A percentile compares a stretch with the other conserved stretches of the same genome.
phyloP scores from a whole-genome alignment of 2,888 invertebrate genomes.

The Napeogenes sylphis region DNA sequence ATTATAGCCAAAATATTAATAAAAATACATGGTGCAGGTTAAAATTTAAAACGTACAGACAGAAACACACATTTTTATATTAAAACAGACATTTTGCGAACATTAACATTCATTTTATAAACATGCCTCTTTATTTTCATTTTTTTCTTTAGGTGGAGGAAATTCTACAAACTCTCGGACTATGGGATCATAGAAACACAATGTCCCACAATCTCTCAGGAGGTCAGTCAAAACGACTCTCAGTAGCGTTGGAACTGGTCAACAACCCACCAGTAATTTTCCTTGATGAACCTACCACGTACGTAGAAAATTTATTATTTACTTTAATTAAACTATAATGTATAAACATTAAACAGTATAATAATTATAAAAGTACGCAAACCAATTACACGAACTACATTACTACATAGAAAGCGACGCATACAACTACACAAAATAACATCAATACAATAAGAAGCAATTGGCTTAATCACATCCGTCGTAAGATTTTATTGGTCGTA shows the following conservation, averaged over 20 bases:
- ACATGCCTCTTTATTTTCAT: too few relatives aligned
- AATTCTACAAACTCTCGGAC: slow-evolving; percentile 83
- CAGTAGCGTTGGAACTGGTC: slow-evolving; percentile 86
- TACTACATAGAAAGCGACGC: slow-evolving; percentile 1
- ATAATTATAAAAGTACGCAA: too few relatives aligned
- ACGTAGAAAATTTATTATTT: slow-evolving; percentile 43
- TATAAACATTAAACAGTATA: too few relatives aligned
- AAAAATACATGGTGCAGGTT: too few relatives aligned
- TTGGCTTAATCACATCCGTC: slow-evolving; percentile 52
- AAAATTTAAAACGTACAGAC: too few relatives aligned
- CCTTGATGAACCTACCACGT: slow-evolving; percentile 90
- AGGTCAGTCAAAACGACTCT: slow-evolving; percentile 86
- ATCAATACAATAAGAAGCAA: slow-evolving; percentile 51
- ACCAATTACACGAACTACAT: too few relatives aligned
- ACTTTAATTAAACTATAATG: neutral
- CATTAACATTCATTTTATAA: too few relatives aligned
- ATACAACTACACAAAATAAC: slow-evolving; percentile 42
- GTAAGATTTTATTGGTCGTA: slow-evolving; percentile 56
- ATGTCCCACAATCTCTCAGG: slow-evolving; percentile 83
- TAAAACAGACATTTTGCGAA: too few relatives aligned
- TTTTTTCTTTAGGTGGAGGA: slow-evolving; percentile 80
- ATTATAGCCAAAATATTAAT: too few relatives aligned
- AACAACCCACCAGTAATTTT: slow-evolving; percentile 90
- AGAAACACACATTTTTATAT: too few relatives aligned
- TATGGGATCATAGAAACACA: slow-evolving; percentile 81